Base-by-base conservation (phyloP, 2,797 vertebrate species). In the Moxostoma hubbsi region DNA sequence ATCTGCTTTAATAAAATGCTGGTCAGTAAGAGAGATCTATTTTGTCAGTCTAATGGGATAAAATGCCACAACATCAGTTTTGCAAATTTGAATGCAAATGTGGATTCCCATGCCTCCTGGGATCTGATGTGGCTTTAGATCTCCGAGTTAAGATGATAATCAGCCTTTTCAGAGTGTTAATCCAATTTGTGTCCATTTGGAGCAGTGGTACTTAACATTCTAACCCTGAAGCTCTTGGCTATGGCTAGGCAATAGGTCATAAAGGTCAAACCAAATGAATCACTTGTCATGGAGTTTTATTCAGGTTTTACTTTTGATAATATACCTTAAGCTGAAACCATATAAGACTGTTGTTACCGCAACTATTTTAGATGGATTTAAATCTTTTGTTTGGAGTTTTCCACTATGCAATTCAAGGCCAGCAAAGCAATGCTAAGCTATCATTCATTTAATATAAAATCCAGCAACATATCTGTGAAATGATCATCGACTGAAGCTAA, bases 1-100 rank as follows among this genome's bases (percentile, higher is more conserved):
- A 79, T 81, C 85, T 86, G 78, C 49, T 82, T 85, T 87, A 88
- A 88, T 83, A 85, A 84, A 86, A 73, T 83, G 82, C 61, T 53
- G 36, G 46, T 13, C 62, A 46, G 43, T 15, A 64, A 15, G 54
- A 65, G 59, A 75, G 66, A 80, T 54, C 71, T 78, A 70, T 75
- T 83, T 91, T 90, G 90, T 90, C 89, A 84, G 79, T 79, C 90
- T 92, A 92, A 91, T 91, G 85, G 87, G 91, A 92, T 92, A 91
- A 92, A 89, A 89, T 24, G 36, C 36, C 89, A 83, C 81, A 73
- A 72, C 88, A 88, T 92, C 90, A 92, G 57, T 86, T 86, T 87
- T 86, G 86, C 89, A 86, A 88, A 83, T 89, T 89, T 87, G 87
- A 84, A 91, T 90, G 87, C 89, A 90, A 91, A 91, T 89, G 84